Evolutionary conservation across 2,797 vertebrate species (phyloP), one percentile per base, ranked within the genome.

Genomic region (Bovichtus variegatus): DNA sequence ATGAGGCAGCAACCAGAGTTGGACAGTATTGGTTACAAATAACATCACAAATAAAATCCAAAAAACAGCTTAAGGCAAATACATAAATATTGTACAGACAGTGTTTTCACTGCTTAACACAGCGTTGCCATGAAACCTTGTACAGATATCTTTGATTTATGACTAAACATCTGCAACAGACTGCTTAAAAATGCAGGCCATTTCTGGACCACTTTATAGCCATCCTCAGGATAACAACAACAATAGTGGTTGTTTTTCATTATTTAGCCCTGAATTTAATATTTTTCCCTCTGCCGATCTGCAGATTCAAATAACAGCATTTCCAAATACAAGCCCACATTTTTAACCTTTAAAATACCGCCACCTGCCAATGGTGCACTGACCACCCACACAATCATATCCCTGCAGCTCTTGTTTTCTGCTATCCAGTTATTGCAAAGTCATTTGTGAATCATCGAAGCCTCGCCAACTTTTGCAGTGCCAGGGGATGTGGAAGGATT

Each of bases 311-410:
- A 83, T 70, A 53, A 25, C 13, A 71, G 40, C 80, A 61, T 70
- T 68, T 88, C 63, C 71, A 84, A 84, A 87, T 78, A 73, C 71
- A 88, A 88, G 51, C 86, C 82, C 83, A 88, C 82, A 85, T 78
- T 76, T 83, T 78, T 80, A 86, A 87, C 89, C 81, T 87, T 85
- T 81, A 82, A 82, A 84, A 85, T 53, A 34, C 80, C 34, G 84
- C 88, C 84, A 89, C 87, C 86, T 89, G 84, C 76, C 71, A 88
- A 85, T 41, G 55, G 73, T 41, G 53, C 85, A 78, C 57, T 4
- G 5, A 25, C 84, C 83, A 18, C 89, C 87, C 87, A 90, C 89
- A 83, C 63, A 57, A 62, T 57, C 80, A 78, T 77, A 81, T 83
- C 82, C 81, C 82, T 57, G 71, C 49, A 58, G 78, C 77, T 75